A percentile compares a stretch with the other conserved stretches of the same genome.
phyloP scores from a whole-genome alignment of 2,113 vertebrate genomes.

The Zeus faber region DNA sequence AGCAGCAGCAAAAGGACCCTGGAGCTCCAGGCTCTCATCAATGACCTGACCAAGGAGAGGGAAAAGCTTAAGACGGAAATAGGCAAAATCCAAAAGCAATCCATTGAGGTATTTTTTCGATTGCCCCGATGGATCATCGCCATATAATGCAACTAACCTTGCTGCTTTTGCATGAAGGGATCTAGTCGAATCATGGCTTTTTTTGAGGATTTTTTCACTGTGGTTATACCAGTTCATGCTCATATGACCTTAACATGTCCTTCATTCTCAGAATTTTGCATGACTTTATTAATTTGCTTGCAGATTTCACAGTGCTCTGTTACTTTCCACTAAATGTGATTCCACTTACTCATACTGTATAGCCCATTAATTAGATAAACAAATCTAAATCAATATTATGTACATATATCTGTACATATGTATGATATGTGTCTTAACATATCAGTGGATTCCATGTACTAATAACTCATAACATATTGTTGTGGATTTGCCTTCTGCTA shows the following conservation, averaged over 20 bases:
- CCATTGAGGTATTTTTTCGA: conserved; percentile 87
- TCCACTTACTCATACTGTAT: no score
- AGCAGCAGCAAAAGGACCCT: conserved; percentile 85
- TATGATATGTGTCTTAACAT: background rate
- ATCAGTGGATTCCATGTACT: background rate
- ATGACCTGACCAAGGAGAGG: conserved; percentile 95
- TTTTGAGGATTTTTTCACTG: no score
- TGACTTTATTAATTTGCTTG: no score
- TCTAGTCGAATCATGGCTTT: conserved; percentile 2
- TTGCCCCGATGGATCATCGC: conserved; percentile 41
- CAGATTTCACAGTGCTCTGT: no score
- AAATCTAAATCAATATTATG: background rate
- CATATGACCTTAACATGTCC: no score
- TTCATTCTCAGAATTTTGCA: no score
- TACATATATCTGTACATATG: background rate
- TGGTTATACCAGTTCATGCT: no score
- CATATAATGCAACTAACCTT: conserved; percentile 20
- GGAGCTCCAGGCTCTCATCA: conserved; percentile 91
- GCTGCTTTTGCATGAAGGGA: conserved; percentile 45
- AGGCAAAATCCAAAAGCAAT: conserved; percentile 98
- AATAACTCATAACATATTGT: background rate
- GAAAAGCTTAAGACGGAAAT: conserved; percentile 97
- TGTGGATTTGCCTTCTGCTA: background rate
- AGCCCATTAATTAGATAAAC: no score
- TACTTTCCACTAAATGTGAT: no score